phyloP scores from a whole-genome alignment of 2,888 invertebrate species.

The Nomada ferruginata region DNA sequence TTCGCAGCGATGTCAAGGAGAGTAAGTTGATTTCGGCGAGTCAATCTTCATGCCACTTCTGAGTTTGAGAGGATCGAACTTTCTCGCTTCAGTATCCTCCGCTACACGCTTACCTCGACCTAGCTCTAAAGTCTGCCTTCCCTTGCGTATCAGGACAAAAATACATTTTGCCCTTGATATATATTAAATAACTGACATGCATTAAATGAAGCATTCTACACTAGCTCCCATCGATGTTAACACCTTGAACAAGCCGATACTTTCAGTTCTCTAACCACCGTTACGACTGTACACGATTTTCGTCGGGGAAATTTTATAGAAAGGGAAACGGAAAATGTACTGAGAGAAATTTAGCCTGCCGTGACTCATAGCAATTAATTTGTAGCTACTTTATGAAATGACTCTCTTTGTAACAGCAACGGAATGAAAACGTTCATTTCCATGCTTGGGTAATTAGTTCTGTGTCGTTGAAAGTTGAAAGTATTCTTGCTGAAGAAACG shows the following conservation, averaged over 20 bases:
- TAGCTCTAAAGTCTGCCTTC: slow-evolving; percentile 39
- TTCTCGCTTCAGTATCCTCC: slow-evolving; percentile 51
- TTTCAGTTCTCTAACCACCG: background rate
- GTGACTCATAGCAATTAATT: too few relatives aligned
- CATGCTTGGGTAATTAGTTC: too few relatives aligned
- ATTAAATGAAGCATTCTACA: slow-evolving; percentile 24
- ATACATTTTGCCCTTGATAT: slow-evolving; percentile 56
- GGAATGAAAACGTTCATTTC: too few relatives aligned
- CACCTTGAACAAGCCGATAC: slow-evolving; percentile 2
- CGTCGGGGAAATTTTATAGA: too few relatives aligned
- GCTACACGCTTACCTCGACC: slow-evolving; percentile 39
- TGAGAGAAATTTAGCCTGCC: too few relatives aligned
- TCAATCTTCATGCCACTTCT: slow-evolving; percentile 53
- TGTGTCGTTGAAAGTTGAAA: too few relatives aligned
- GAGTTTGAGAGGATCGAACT: slow-evolving; percentile 61
- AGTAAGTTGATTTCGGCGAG: slow-evolving; percentile 55
- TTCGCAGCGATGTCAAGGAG: slow-evolving; percentile 23
- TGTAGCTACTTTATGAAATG: background rate
- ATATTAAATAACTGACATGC: slow-evolving; percentile 47
- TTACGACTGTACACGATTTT: too few relatives aligned
- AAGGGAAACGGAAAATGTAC: too few relatives aligned
- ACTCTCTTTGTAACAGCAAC: too few relatives aligned
- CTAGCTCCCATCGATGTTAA: slow-evolving; percentile 3
- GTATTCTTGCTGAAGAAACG: too few relatives aligned
- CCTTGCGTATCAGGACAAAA: slow-evolving; percentile 40